These are phyloP conservation scores for Ascidia mentula DNA, from an alignment of 23 tunicate genomes.

Conservation along the genomic window DNA sequence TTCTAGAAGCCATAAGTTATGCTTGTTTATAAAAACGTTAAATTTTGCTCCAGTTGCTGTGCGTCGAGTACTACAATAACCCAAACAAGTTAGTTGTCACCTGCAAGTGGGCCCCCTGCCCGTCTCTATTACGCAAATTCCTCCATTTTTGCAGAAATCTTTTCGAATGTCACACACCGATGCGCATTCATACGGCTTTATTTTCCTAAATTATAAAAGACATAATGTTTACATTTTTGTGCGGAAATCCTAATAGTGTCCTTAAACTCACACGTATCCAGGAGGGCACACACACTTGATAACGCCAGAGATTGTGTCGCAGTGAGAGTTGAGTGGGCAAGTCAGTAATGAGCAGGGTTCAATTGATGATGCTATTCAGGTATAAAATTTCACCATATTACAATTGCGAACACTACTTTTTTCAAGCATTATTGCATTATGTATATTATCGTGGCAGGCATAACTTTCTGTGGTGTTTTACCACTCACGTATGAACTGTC, in stretches of 20 bases:
- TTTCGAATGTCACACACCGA: not conserved
- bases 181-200: not conserved
- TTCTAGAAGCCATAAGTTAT: no score
- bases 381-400: no score
- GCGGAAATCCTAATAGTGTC: not conserved
- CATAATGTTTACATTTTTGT: not conserved
- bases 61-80: no score
- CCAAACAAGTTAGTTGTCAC: no score
- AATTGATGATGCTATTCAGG: not conserved
- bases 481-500: no score
- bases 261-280: not conserved
- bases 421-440: no score
- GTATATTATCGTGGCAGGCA: no score
- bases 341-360: not conserved
- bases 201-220: not conserved
- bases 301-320: not conserved
- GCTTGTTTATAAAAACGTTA: no score
- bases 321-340: not conserved
- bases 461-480: no score
- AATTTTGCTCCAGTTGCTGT: no score
- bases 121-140: not conserved
- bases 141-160: not conserved
- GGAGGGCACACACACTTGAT: not conserved
- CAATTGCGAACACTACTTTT: no score
- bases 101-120: not conserved